A percentile compares a stretch with the other conserved stretches of the same genome.
Conservation (phyloP, 2,797 vertebrate genomes). For the Chromis chromis region DNA sequence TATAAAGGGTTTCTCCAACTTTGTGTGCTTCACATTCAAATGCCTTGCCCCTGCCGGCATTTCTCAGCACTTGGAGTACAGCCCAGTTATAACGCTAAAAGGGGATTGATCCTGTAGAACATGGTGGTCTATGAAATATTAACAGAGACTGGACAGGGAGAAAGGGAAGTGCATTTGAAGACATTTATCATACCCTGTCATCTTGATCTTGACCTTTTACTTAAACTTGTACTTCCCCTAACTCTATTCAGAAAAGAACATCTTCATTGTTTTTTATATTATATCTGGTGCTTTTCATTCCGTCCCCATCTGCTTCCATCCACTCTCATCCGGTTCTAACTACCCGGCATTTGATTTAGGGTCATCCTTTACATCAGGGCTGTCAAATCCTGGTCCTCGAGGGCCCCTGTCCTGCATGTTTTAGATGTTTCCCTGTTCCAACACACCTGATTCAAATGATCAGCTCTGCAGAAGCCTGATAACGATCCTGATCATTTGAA, state of each 20-base stretch:
- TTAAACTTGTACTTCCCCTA: background rate
- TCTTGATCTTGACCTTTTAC: slow-evolving; percentile 48
- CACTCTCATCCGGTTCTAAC: background rate
- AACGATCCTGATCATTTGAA: too few relatives aligned
- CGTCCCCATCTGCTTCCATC: background rate
- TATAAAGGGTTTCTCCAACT: background rate
- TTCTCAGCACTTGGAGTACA: slow-evolving; percentile 7
- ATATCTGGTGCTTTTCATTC: background rate
- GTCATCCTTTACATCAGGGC: slow-evolving; percentile 4
- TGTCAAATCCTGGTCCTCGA: too few relatives aligned
- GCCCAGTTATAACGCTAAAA: slow-evolving; percentile 46
- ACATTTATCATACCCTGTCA: slow-evolving; percentile 45
- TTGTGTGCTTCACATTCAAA: background rate
- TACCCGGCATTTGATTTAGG: background rate
- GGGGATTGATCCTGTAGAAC: slow-evolving; percentile 59
- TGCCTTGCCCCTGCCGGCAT: background rate
- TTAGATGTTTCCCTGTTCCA: too few relatives aligned
- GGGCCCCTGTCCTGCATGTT: too few relatives aligned
- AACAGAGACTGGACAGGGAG: slow-evolving; percentile 32
- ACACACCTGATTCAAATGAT: too few relatives aligned
- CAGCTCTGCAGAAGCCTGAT: too few relatives aligned
- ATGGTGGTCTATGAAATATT: slow-evolving; percentile 73
- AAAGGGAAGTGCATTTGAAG: slow-evolving; percentile 34
- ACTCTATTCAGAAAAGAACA: background rate
- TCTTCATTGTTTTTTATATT: slow-evolving; percentile 1